Percentiles rank a stretch among this genome's conserved stretches.
phyloP scores from a whole-genome alignment of 2,113 vertebrate genomes.

The Rattus rattus region DNA sequence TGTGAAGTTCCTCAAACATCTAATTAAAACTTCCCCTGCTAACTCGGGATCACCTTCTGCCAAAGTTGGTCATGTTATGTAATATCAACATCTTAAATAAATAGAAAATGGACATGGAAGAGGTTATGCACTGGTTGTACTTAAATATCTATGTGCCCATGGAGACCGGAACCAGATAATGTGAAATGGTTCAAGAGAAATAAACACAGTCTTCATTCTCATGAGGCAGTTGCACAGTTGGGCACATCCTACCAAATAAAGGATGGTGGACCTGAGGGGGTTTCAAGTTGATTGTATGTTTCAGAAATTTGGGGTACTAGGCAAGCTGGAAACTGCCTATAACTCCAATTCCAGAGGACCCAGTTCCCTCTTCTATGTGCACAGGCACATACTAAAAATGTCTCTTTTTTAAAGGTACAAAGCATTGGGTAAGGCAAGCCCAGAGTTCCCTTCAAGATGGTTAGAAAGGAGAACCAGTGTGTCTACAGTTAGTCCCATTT shows the following conservation, averaged over 20 bases:
- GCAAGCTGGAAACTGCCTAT: not conserved
- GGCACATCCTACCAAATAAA: slow-evolving; percentile 8
- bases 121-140: not conserved
- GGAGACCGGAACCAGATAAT: not conserved
- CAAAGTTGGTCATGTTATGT: not conserved
- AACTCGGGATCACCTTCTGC: slow-evolving; percentile 16
- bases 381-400: not conserved
- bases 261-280: not conserved
- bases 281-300: not conserved
- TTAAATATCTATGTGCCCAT: not conserved
- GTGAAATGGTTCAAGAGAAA: slow-evolving; percentile 27
- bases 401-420: not conserved
- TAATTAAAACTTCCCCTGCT: slow-evolving; percentile 35
- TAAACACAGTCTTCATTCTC: not conserved
- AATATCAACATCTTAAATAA: slow-evolving; percentile 38
- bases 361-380: not conserved
- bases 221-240: not conserved
- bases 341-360: not conserved
- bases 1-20: slow-evolving; percentile 44
- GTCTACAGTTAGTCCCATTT: not conserved
- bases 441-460: not conserved
- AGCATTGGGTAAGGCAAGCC: not conserved
- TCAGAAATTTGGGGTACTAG: not conserved
- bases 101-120: not conserved
- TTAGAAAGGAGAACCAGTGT: not conserved